Evolutionary conservation across 2,888 invertebrate species (phyloP).

Genomic region (Abscondita cerata): DNA sequence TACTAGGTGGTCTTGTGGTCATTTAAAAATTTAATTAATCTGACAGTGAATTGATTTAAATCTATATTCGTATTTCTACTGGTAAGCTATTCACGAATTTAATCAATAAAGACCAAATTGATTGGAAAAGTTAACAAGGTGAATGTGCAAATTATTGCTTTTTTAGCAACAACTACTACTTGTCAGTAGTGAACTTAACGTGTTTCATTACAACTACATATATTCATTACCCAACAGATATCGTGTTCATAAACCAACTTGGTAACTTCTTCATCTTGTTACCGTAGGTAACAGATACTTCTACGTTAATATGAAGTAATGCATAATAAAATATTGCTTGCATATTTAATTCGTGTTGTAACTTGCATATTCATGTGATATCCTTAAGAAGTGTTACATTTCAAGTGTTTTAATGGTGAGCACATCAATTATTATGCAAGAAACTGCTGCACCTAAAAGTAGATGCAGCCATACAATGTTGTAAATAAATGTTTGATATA

Average conservation of each 20-base stretch:
- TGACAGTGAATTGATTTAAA: slow-evolving; percentile 28
- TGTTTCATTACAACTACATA: slow-evolving; percentile 2
- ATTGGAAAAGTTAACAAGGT: neutral
- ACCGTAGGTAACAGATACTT: neutral
- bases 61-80: slow-evolving; percentile 8
- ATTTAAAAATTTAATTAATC: slow-evolving; percentile 37
- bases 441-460: slow-evolving; percentile 8
- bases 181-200: too few species aligned
- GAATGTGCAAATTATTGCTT: too few species aligned
- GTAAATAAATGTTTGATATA: too few species aligned
- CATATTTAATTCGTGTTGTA: slow-evolving; percentile 2
- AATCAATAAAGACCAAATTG: slow-evolving; percentile 15
- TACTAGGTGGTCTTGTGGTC: slow-evolving; percentile 40
- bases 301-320: neutral
- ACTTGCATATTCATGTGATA: slow-evolving; percentile 3
- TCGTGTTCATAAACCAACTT: neutral
- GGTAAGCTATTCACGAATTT: slow-evolving; percentile 17
- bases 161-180: too few species aligned
- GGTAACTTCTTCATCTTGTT: neutral
- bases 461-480: too few species aligned
- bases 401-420: neutral
- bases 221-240: neutral
- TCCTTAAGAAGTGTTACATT: slow-evolving; percentile 6
- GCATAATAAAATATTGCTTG: slow-evolving; percentile 7
- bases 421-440: neutral